A percentile compares a stretch with the other conserved stretches of the same genome.
Evolutionary conservation across 2,797 vertebrate genomes (phyloP).

Genomic region (Diplodus puntazzo): DNA sequence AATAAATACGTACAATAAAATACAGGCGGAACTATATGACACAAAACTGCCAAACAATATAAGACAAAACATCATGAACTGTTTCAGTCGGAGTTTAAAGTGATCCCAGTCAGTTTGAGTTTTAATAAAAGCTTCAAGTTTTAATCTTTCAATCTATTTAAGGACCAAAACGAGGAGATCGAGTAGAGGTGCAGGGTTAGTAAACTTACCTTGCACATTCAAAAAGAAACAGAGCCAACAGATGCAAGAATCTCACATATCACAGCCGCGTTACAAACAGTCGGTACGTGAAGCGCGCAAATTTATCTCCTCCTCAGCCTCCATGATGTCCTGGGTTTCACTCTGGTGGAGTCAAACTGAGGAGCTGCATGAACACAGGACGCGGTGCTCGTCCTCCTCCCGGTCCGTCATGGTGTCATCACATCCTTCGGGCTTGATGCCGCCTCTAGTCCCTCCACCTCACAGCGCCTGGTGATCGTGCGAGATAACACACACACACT

Average conservation of each 20-base stretch:
- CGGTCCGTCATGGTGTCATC: constrained; percentile 34
- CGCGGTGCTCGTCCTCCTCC: constrained; percentile 13
- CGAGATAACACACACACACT: constrained; percentile 8
- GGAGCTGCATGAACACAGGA: neutral
- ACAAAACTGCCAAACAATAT: no score
- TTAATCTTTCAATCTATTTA: no score
- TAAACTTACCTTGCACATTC: constrained; percentile 50
- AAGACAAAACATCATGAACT: no score
- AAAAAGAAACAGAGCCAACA: neutral
- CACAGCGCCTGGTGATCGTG: constrained; percentile 37
- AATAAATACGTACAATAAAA: no score
- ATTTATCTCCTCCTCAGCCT: constrained; percentile 8
- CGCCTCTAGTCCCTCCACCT: constrained; percentile 26
- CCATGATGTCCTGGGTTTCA: constrained; percentile 6
- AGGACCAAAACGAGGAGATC: neutral
- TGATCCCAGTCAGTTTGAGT: neutral
- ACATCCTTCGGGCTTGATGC: constrained; percentile 23
- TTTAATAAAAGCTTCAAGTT: neutral
- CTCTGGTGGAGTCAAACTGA: neutral
- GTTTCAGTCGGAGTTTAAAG: no score
- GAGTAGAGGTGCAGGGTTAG: neutral
- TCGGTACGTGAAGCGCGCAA: neutral
- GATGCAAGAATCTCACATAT: constrained; percentile 2
- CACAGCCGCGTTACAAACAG: constrained; percentile 1
- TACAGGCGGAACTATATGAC: no score